Evolutionary conservation across 2,797 vertebrate genomes (phyloP), one percentile per base, ranked within the genome.

Genomic region (Chanos chanos): DNA sequence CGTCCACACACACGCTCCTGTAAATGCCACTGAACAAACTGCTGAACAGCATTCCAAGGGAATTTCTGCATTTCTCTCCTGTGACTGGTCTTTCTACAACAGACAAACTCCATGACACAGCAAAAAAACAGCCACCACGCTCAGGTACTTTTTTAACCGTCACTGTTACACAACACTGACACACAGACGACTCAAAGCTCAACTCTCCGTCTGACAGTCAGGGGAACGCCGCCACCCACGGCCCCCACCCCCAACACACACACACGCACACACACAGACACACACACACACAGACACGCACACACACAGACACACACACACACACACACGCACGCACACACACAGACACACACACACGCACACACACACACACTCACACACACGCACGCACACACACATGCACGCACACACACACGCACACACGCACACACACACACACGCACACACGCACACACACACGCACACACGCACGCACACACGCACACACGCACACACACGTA

Each of bases 41-140:
- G 8, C 18, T 24, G 21, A 37, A 53, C 31, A 19, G 22, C 31
- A 47, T 56, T 64, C 44, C 34, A 9, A 31, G 9, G 33, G 16
- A 60, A 49, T 31, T n/a, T 37, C 56, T 21, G 18, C 13, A 10
- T 22, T 51, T 51, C 31, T 0, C 13, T 36, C 31, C 9, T 9
- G 7, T 3, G n/a, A n/a, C n/a, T n/a, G n/a, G n/a, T n/a, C n/a
- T n/a, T n/a, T n/a, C n/a, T n/a, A n/a, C n/a, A n/a, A n/a, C n/a
- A n/a, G n/a, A n/a, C n/a, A n/a, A n/a, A n/a, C n/a, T n/a, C n/a
- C 5, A n/a, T 22, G 8, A 22, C 18, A 24, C 41, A n/a, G 4
- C 41, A 41, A 2, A 61, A 61, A 61, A 4, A 4, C 31, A 52
- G 37, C 39, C 6, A n/a, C 53, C 39, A 52, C n/a, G 8, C 15